Evolutionary conservation across 2,113 vertebrate genomes (phyloP), one percentile per base, ranked within the genome.

Genomic region (Marmota flaviventris): DNA sequence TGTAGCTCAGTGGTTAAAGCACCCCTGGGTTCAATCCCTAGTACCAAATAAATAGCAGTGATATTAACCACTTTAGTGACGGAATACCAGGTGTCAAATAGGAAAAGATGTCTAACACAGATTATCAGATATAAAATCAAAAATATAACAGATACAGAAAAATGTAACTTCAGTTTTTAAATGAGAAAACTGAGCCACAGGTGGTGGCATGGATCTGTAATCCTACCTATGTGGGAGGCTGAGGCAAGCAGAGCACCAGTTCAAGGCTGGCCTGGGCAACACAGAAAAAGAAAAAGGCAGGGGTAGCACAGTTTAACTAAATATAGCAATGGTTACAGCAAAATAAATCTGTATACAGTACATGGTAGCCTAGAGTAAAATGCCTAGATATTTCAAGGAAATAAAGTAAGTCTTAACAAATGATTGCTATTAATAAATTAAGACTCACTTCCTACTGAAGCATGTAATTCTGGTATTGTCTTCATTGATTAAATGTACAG

Each of bases 401-500:
- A 76, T 22, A 3, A 39, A 27, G 18, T 39, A 56, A 93, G 48
- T 69, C 73, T 88, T 77, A 53, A 85, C 29, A 89, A 67, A 83
- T 53, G 34, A 93, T 18, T n/a, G 48, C 86, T 89, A 90, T 45
- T 92, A 87, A 90, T 76, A 94, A 91, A 95, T 85, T 76, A 84
- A 91, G 81, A 83, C 11, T 70, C 63, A 78, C 53, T 95, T 91
- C 61, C 76, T 92, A 88, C 27, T 86, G 77, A 94, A 81, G 58
- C 70, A 79, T 87, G 75, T 96, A 93, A 96, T 91, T 82, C 89
- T 69, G 51, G 51, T 91, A 95, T 91, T 73, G 77, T 73, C 56
- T 25, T 88, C 87, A 95, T 75, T 96, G 94, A 97, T 81, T 96
- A 95, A 84, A 84, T 84, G 39, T 79, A 65, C 65, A 95, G 32